Conservation (phyloP, 2,888 invertebrate species). For the Drosophila borborema region DNA sequence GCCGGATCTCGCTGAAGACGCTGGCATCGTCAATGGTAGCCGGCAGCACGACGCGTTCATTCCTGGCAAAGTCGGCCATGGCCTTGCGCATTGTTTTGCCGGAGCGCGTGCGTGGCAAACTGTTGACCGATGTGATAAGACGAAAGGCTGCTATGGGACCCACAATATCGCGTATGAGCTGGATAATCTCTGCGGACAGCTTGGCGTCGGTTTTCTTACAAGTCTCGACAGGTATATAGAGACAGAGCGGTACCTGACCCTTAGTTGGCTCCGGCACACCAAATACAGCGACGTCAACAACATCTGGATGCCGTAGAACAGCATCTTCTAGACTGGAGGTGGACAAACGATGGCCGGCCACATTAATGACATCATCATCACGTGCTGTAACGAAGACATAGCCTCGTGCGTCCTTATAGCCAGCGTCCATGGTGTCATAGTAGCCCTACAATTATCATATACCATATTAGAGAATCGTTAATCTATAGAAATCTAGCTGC, state of each 20-base stretch:
- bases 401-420: conserved; percentile 92
- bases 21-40: conserved; percentile 95
- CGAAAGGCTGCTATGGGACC: conserved; percentile 95
- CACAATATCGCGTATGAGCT: conserved; percentile 84
- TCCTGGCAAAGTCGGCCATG: conserved; percentile 93
- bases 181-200: conserved; percentile 83
- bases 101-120: conserved; percentile 94
- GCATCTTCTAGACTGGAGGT: conserved; percentile 96
- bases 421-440: conserved; percentile 97
- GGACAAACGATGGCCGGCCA: conserved; percentile 96
- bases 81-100: conserved; percentile 91
- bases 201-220: conserved; percentile 78
- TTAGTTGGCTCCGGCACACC: conserved; percentile 96
- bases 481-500: conserved; percentile 63
- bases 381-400: conserved; percentile 95
- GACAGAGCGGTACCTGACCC: conserved; percentile 95
- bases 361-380: conserved; percentile 97
- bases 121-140: conserved; percentile 91
- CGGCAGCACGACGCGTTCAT: conserved; percentile 91
- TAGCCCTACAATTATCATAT: conserved; percentile 73
- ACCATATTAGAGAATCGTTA: neutral
- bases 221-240: conserved; percentile 90
- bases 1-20: conserved; percentile 92
- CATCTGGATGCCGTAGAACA: conserved; percentile 92
- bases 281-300: conserved; percentile 95